Evolutionary conservation across 2,113 vertebrate species (phyloP).

Genomic region (Larimichthys polyactis): DNA sequence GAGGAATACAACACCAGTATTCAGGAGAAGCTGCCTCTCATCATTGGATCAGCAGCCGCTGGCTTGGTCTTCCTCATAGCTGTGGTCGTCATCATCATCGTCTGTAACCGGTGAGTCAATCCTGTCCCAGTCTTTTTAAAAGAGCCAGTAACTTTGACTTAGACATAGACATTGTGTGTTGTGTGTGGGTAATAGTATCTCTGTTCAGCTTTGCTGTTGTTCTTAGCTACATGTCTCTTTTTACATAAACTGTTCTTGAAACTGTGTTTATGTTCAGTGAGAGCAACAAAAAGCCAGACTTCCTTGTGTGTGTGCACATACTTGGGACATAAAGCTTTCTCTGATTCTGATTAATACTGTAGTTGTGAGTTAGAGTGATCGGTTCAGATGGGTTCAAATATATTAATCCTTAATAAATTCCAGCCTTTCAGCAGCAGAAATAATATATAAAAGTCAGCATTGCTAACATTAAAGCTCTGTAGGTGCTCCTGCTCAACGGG

Average conservation of each 20-base stretch:
- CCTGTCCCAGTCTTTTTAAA: slow-evolving; percentile 33
- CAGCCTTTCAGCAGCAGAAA: slow-evolving; percentile 36
- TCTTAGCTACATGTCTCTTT: background rate
- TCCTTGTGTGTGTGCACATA: background rate
- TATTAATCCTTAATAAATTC: slow-evolving; percentile 42
- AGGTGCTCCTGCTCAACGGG: background rate
- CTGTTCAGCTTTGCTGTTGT: background rate
- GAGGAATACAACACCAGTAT: slow-evolving; percentile 97
- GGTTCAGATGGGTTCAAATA: slow-evolving; percentile 27
- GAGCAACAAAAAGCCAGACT: background rate
- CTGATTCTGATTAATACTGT: slow-evolving; percentile 8
- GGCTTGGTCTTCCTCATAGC: slow-evolving; percentile 97
- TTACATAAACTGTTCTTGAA: background rate
- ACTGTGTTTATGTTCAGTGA: background rate
- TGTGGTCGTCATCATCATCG: slow-evolving; percentile 93
- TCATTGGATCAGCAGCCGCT: slow-evolving; percentile 94
- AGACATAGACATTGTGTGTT: background rate
- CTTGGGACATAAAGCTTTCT: background rate
- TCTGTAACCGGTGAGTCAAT: slow-evolving; percentile 93
- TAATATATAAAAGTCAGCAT: slow-evolving; percentile 32
- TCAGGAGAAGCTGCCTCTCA: slow-evolving; percentile 97
- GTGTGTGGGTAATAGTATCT: background rate
- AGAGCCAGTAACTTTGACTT: background rate
- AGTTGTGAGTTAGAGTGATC: slow-evolving; percentile 13
- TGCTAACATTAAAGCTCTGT: slow-evolving; percentile 19